phyloP scores from a whole-genome alignment of 2,888 invertebrate genomes.

The Rhodophaea formosa region DNA sequence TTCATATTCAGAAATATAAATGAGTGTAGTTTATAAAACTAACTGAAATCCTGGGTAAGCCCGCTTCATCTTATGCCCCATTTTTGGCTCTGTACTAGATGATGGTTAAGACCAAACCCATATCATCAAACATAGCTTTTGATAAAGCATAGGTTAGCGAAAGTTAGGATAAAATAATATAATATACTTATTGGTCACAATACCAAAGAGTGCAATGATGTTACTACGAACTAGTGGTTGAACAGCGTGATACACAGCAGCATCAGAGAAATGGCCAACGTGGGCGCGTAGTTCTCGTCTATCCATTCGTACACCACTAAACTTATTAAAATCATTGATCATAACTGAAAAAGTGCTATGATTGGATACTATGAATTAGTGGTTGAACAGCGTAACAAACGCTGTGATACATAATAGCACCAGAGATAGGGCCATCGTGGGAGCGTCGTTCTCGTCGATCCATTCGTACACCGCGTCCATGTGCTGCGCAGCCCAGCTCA shows the following conservation, averaged over 20 bases:
- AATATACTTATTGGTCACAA: no score
- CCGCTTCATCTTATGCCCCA: no score
- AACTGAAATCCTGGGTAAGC: no score
- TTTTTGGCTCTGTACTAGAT: no score
- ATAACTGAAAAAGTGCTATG: slow-evolving; percentile 11
- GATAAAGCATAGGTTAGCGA: no score
- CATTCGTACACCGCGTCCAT: slow-evolving; percentile 58
- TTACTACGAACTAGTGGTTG: slow-evolving; percentile 37
- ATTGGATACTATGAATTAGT: slow-evolving; percentile 26
- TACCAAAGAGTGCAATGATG: slow-evolving; percentile 12
- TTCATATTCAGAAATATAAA: no score
- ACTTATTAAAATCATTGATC: no score
- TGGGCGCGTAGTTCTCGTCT: slow-evolving; percentile 60
- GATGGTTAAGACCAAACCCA: no score
- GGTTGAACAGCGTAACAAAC: slow-evolving; percentile 49
- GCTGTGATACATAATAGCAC: slow-evolving; percentile 48
- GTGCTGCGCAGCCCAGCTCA: slow-evolving; percentile 40
- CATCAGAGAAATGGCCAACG: slow-evolving; percentile 48
- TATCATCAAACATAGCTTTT: no score
- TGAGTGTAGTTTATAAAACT: no score
- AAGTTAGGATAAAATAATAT: no score
- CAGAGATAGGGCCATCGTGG: slow-evolving; percentile 50
- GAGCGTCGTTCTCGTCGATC: slow-evolving; percentile 67
- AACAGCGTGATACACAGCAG: slow-evolving; percentile 52
- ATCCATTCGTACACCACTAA: slow-evolving; percentile 65